These are phyloP conservation scores for Orthosia gothica DNA, from an alignment of 2,888 invertebrate species.

Conservation along the genomic window DNA sequence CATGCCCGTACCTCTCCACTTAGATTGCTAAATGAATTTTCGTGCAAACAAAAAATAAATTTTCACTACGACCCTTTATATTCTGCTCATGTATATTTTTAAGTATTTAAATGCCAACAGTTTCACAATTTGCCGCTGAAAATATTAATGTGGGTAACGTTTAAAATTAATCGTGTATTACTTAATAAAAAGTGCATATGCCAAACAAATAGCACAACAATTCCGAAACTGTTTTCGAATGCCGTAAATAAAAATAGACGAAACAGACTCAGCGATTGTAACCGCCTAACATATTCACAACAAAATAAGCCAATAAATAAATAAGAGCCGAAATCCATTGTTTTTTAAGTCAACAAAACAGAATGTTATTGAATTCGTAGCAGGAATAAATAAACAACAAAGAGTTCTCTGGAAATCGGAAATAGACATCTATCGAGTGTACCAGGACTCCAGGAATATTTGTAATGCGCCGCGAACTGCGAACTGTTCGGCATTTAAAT, in stretches of 20 bases:
- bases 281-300: constrained; percentile 16
- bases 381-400: constrained; percentile 41
- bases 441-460: constrained; percentile 57
- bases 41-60: not conserved
- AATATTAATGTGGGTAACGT: not conserved
- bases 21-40: not conserved
- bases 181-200: not conserved
- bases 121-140: not conserved
- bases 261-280: not conserved
- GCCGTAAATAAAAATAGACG: not conserved
- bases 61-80: not conserved
- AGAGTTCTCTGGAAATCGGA: constrained; percentile 70
- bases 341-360: constrained; percentile 24
- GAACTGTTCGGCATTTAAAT: constrained; percentile 76
- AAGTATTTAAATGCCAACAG: not conserved
- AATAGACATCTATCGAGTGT: constrained; percentile 69
- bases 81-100: constrained; percentile 4
- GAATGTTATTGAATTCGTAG: constrained; percentile 58
- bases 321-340: not conserved
- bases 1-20: not conserved
- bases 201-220: not conserved
- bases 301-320: constrained; percentile 42
- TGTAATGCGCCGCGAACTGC: constrained; percentile 74
- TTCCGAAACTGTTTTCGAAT: not conserved
- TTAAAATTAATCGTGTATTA: not conserved